phyloP scores from a whole-genome alignment of 2,888 invertebrate species.

The Anaspis maculata region DNA sequence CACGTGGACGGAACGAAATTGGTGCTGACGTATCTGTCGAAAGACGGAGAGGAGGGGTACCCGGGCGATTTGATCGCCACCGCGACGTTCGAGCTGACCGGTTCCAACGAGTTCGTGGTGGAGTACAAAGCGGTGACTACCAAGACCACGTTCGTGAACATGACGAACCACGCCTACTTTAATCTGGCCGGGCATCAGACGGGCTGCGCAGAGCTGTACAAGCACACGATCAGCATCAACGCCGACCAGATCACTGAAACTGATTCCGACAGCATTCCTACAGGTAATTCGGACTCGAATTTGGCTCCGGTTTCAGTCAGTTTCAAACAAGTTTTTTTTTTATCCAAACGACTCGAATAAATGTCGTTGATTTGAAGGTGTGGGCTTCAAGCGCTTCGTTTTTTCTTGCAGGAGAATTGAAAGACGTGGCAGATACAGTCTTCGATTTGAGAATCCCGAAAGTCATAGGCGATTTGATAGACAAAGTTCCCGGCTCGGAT shows the following conservation, averaged over 20 bases:
- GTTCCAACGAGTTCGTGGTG: constrained; percentile 66
- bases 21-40: constrained; percentile 65
- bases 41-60: constrained; percentile 78
- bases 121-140: constrained; percentile 67
- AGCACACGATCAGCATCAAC: constrained; percentile 64
- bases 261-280: constrained; percentile 62
- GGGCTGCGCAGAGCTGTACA: constrained; percentile 55
- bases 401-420: constrained; percentile 58
- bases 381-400: no score
- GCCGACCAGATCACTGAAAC: constrained; percentile 69
- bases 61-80: constrained; percentile 74
- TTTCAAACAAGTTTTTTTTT: constrained; percentile 8
- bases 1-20: constrained; percentile 54
- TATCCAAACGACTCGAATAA: no score
- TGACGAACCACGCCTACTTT: constrained; percentile 86
- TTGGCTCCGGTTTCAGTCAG: no score
- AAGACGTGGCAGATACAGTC: constrained; percentile 58
- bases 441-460: constrained; percentile 67
- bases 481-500: constrained; percentile 52
- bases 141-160: constrained; percentile 74
- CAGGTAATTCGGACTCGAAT: no score
- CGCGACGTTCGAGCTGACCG: constrained; percentile 61
- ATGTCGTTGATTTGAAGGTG: no score
- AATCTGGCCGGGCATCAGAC: constrained; percentile 86
- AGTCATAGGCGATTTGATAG: constrained; percentile 57